These are phyloP conservation scores for Serrognathus titanus DNA, from an alignment of 2,888 invertebrate species.

Conservation along the genomic window DNA sequence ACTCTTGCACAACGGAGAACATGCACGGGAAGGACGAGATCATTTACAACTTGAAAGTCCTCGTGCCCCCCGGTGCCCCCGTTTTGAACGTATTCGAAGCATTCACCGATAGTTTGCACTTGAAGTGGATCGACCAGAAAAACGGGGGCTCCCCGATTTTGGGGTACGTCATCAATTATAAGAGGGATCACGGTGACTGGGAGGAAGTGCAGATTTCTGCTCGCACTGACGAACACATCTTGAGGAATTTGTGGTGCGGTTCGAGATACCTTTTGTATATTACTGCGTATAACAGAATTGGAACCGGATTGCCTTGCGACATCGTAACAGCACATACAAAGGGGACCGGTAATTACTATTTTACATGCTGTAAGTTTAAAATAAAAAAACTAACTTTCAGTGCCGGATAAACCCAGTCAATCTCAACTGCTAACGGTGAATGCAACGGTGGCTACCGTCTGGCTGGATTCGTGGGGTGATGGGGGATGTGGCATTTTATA, in stretches of 20 bases:
- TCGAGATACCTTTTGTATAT: slow-evolving; percentile 85
- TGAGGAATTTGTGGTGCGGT: slow-evolving; percentile 83
- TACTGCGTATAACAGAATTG: slow-evolving; percentile 87
- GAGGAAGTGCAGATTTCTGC: slow-evolving; percentile 85
- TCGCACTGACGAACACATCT: slow-evolving; percentile 72
- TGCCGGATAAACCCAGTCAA: slow-evolving; percentile 75
- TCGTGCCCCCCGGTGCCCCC: slow-evolving; percentile 85
- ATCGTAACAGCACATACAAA: slow-evolving; percentile 82
- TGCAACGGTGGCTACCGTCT: slow-evolving; percentile 80
- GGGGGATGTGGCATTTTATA: slow-evolving; percentile 85
- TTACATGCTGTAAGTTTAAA: not conserved
- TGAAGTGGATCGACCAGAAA: slow-evolving; percentile 75
- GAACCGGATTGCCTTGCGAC: slow-evolving; percentile 84
- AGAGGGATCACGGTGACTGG: slow-evolving; percentile 87
- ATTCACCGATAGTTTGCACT: slow-evolving; percentile 76
- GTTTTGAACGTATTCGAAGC: slow-evolving; percentile 75
- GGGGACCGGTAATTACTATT: slow-evolving; percentile 60
- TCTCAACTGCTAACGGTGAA: slow-evolving; percentile 80
- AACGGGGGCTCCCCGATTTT: slow-evolving; percentile 78
- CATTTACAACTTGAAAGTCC: slow-evolving; percentile 68
- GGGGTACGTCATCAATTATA: slow-evolving; percentile 87
- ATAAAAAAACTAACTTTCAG: slow-evolving; percentile 42
- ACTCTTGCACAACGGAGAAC: slow-evolving; percentile 85
- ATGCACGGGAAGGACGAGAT: slow-evolving; percentile 80
- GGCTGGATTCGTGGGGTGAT: slow-evolving; percentile 85